Base-by-base conservation (phyloP, 1,140 invertebrate genomes). In the Aphaenogaster rudis region DNA sequence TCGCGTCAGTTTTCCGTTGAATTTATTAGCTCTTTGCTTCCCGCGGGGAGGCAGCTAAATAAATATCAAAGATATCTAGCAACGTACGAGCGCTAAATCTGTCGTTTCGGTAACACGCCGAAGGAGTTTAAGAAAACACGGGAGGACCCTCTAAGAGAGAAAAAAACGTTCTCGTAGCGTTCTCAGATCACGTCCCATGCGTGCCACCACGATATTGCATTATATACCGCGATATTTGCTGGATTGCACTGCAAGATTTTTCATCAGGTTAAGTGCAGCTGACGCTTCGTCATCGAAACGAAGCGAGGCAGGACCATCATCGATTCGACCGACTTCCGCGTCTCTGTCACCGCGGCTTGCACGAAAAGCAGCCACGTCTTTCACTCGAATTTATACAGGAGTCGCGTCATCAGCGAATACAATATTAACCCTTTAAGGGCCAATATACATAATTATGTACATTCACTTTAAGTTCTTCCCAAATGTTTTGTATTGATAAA, bases 51-150 rank as follows among this genome's bases (percentile, higher is more conserved):
- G n/a, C 48, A 76, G 81, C 63, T 91, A 93, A 92, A 92, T 91
- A 92, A 92, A 91, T 91, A 92, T 87, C 88, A 48, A 87, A 72
- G 63, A 87, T 88, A 92, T 91, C 90, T 82, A 39, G 71, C 71
- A 59, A 67, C 69, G 48, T 67, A 86, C 50, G 28, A 9, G 13
- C 63, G 86, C 52, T 92, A 92, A 92, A 92, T 90, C 90, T 92
- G 90, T 92, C 91, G 48, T 84, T 84, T 78, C 11, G 9, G 0
- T 39, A 17, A 2, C 7, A 17, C 52, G 6, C 39, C 57, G 50
- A 21, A 59, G 61, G 71, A 78, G 66, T 88, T 88, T 84, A 80
- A 72, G 61, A 79, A 90, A 90, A 90, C 81, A 90, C 0, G 64
- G n/a, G 21, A 8, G 42, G 66, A 69, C 5, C 21, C 11, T 42